Evolutionary conservation across 2,888 invertebrate species (phyloP), one percentile per base, ranked within the genome.

Genomic region (Fissipunctia ypsillon): DNA sequence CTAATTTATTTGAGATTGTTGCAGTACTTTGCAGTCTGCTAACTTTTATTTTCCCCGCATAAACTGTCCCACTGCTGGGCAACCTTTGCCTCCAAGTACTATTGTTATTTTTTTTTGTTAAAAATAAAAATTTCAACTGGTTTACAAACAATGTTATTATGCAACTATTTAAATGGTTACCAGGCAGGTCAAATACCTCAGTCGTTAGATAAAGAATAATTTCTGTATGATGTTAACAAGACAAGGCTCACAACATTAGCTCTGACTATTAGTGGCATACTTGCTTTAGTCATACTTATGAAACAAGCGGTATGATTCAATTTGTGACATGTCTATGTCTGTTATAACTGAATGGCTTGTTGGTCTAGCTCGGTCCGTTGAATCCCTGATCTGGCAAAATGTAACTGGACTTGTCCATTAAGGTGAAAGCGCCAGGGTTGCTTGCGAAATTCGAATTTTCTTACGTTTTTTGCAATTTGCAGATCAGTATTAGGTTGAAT

Each of bases 181-280:
- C 28, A 41, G 54, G 25, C n/a, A 41, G 61, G 31, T 78, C 54
- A 69, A 54, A 48, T 78, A 69, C 61, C 70, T 61, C 10, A n/a
- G n/a, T 57, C 1, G 1, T 69, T 70, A 70, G 52, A 60, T 60
- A 60, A 60, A 22, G 1, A n/a, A 73, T 43, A 22, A 45, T 22
- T 48, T 57, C 14, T 45, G 25, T 64, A 80, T 73, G 80, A 76
- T 52, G 52, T 79, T 73, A 79, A 45, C 45, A 45, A 3, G 19
- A 61, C 14, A 69, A 31, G 25, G n/a, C 25, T 73, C n/a, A 14
- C n/a, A 52, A 50, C 57, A 59, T 43, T 72, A 38, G 4, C n/a
- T 38, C 52, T 0, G 28, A 52, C 38, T 52, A 31, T 54, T 80
- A 76, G 19, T 59, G 38, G 16, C 48, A 43, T 45, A 31, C 19